A percentile compares a stretch with the other conserved stretches of the same genome.
Conservation (phyloP, 2,888 invertebrate genomes). For the Belgica antarctica region DNA sequence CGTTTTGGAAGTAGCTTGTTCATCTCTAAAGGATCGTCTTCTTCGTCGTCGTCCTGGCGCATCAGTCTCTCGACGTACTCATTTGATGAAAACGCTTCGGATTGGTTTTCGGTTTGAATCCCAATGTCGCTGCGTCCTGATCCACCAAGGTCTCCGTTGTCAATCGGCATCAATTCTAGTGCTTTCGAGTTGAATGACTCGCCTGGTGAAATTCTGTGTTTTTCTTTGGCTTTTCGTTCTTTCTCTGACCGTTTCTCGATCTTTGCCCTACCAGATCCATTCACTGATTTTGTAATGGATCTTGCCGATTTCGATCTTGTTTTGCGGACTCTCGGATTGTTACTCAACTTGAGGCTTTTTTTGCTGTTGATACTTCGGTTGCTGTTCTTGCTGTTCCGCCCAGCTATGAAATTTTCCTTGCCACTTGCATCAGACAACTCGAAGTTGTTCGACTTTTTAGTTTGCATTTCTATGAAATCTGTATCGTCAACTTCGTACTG, state of each 20-base stretch:
- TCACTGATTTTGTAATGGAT: constrained; percentile 6
- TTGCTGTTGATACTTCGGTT: constrained; percentile 30
- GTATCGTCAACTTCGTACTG: too few relatives aligned
- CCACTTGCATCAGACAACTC: constrained; percentile 16
- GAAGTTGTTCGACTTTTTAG: neutral
- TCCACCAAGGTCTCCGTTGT: constrained; percentile 49
- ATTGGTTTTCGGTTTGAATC: constrained; percentile 60
- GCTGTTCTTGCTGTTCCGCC: neutral
- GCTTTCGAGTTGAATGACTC: constrained; percentile 10
- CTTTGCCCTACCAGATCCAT: constrained; percentile 9
- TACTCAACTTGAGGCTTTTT: neutral
- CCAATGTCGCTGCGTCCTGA: constrained; percentile 60
- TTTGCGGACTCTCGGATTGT: constrained; percentile 4
- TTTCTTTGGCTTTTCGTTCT: neutral
- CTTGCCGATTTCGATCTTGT: neutral
- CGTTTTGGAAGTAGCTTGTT: constrained; percentile 48
- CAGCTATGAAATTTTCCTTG: neutral
- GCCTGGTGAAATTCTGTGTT: constrained; percentile 5
- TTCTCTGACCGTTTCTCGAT: constrained; percentile 3
- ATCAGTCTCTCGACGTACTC: constrained; percentile 45
- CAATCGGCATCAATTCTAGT: neutral
- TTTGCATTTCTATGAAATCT: neutral
- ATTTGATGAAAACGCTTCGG: constrained; percentile 52
- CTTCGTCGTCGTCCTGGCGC: constrained; percentile 46
- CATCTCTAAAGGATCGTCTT: constrained; percentile 50